These are phyloP conservation scores for Pogonophryne albipinna DNA, from an alignment of 2,797 vertebrate genomes.

Conservation along the genomic window DNA sequence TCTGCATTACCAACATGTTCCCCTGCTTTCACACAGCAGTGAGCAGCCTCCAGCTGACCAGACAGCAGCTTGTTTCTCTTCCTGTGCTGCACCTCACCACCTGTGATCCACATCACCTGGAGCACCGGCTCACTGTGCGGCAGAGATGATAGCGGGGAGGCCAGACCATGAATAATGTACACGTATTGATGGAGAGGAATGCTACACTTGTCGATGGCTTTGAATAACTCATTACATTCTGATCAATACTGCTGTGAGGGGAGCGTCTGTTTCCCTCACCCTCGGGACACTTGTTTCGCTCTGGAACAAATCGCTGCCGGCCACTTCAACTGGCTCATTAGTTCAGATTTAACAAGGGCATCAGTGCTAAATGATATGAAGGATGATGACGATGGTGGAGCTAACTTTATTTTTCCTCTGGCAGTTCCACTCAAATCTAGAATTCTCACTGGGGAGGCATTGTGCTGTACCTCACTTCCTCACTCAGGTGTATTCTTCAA, in stretches of 20 bases:
- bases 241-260: constrained; percentile 48
- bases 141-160: constrained; percentile 29
- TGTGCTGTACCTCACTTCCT: background rate
- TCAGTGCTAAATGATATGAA: constrained; percentile 32
- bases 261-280: constrained; percentile 13
- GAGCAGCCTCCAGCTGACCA: constrained; percentile 15
- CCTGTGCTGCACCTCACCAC: constrained; percentile 14
- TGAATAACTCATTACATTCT: constrained; percentile 65
- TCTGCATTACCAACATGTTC: background rate
- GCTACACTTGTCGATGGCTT: constrained; percentile 42
- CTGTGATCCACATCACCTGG: constrained; percentile 18
- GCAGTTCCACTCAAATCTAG: background rate
- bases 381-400: constrained; percentile 10
- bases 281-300: constrained; percentile 1
- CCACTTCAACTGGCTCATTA: constrained; percentile 54
- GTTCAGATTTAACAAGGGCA: constrained; percentile 50
- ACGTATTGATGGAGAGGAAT: constrained; percentile 56
- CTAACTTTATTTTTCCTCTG: background rate
- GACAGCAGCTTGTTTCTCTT: constrained; percentile 12
- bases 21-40: background rate
- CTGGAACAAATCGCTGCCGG: constrained; percentile 47
- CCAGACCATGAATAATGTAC: constrained; percentile 56
- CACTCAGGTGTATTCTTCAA: background rate
- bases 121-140: constrained; percentile 6
- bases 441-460: background rate